Percentiles rank a stretch among this genome's conserved stretches.
Evolutionary conservation across 2,888 invertebrate species (phyloP).

Genomic region (Cosmopolites sordidus): DNA sequence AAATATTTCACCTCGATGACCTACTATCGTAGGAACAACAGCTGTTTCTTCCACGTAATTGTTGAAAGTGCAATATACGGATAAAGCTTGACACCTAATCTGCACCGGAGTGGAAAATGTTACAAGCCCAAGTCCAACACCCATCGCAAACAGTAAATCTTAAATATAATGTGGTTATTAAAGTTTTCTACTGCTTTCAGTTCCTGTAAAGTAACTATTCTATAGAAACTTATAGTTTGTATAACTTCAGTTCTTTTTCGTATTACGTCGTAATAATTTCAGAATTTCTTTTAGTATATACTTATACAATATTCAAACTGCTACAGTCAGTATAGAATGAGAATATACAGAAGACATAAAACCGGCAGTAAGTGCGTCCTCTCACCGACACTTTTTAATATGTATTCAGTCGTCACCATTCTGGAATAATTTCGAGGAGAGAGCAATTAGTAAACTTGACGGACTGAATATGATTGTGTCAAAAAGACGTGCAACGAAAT

Average conservation of each 20-base stretch:
- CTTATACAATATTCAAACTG: no score
- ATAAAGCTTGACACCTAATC: conserved; percentile 36
- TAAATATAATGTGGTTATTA: conserved; percentile 28
- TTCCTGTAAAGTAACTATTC: conserved; percentile 23
- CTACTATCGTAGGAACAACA: conserved; percentile 25
- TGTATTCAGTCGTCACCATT: no score
- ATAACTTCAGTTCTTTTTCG: conserved; percentile 15
- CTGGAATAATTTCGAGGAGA: no score
- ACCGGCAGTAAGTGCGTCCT: no score
- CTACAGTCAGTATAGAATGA: no score
- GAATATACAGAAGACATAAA: no score
- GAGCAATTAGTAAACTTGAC: no score
- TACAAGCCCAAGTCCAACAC: conserved; percentile 38
- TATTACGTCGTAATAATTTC: no score
- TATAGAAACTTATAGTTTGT: conserved; percentile 17
- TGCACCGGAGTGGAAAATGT: conserved; percentile 40
- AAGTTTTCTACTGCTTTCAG: conserved; percentile 25
- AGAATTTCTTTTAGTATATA: no score
- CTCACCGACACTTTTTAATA: no score
- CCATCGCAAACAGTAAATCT: conserved; percentile 26
- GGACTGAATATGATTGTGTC: no score
- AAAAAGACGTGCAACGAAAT: no score
- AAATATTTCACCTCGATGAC: conserved; percentile 8
- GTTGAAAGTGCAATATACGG: conserved; percentile 26
- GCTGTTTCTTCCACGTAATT: conserved; percentile 26